These are phyloP conservation scores for Parazoanthus swiftii DNA, from an alignment of 92 coral and sea anemone species.

Conservation along the genomic window DNA sequence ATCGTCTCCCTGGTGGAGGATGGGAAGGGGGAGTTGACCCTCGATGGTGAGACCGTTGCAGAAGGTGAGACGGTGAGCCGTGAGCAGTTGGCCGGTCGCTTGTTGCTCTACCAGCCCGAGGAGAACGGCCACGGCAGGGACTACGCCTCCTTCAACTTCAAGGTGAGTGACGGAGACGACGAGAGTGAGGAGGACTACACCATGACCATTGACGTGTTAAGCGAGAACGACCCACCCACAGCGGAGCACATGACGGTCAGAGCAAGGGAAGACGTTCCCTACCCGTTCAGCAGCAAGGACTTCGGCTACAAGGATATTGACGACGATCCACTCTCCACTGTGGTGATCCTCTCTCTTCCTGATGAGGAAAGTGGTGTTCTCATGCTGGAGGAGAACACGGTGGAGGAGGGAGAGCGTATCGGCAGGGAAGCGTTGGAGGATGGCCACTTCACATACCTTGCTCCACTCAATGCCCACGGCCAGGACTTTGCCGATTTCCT, in stretches of 20 bases:
- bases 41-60: slow-evolving; percentile 11
- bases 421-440: too few relatives aligned
- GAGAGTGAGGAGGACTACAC: slow-evolving; percentile 15
- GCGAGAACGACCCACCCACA: slow-evolving; percentile 17
- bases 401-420: too few relatives aligned
- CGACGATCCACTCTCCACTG: slow-evolving; percentile 16
- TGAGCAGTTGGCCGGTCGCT: slow-evolving; percentile 14
- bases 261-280: slow-evolving; percentile 15
- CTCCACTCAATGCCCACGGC: too few relatives aligned
- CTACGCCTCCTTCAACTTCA: slow-evolving; percentile 15
- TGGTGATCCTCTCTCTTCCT: neutral
- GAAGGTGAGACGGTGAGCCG: slow-evolving; percentile 9
- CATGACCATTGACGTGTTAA: slow-evolving; percentile 13
- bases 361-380: too few relatives aligned
- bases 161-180: slow-evolving; percentile 16
- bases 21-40: slow-evolving; percentile 13
- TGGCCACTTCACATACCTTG: too few relatives aligned
- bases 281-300: slow-evolving; percentile 16
- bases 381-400: too few relatives aligned
- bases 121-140: slow-evolving; percentile 1
- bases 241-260: slow-evolving; percentile 17
- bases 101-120: neutral
- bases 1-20: neutral
- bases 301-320: slow-evolving; percentile 13
- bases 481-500: too few relatives aligned